Evolutionary conservation across 2,888 invertebrate species (phyloP).

Genomic region (Muschampia plurimacula): DNA sequence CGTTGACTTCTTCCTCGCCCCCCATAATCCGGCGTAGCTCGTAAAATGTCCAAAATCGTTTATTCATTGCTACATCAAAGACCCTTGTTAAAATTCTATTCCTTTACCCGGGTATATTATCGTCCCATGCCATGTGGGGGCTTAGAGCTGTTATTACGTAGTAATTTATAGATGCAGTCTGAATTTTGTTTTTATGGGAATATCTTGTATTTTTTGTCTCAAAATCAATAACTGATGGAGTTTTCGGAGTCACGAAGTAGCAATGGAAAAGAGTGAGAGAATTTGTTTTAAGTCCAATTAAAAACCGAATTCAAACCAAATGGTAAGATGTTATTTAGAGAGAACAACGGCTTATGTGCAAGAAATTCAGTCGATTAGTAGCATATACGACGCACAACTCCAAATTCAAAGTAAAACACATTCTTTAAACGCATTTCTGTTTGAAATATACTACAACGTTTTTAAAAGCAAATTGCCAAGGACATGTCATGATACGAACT

Average conservation of each 20-base stretch:
- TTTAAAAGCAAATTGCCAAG: no score
- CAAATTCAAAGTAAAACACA: no score
- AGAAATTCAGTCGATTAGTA: no score
- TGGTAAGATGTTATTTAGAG: no score
- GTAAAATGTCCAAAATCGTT: slow-evolving; percentile 74
- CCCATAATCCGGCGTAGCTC: slow-evolving; percentile 60
- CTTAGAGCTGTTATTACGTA: slow-evolving; percentile 44
- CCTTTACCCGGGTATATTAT: slow-evolving; percentile 54
- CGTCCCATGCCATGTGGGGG: slow-evolving; percentile 52
- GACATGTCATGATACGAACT: no score
- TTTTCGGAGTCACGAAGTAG: no score
- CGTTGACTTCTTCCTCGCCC: slow-evolving; percentile 20
- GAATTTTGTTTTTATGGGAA: slow-evolving; percentile 26
- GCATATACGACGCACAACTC: no score
- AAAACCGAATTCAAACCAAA: no score
- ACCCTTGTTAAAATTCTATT: slow-evolving; percentile 73
- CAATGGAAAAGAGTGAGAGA: background rate
- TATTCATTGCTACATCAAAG: slow-evolving; percentile 77
- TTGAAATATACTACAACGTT: no score
- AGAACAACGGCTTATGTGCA: no score
- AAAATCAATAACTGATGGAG: background rate
- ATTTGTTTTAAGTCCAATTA: no score
- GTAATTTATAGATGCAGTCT: slow-evolving; percentile 24
- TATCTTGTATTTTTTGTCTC: background rate
- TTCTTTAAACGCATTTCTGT: no score